Evolutionary conservation across 1,140 invertebrate genomes (phyloP).

Genomic region (Brachionus calyciflorus): DNA sequence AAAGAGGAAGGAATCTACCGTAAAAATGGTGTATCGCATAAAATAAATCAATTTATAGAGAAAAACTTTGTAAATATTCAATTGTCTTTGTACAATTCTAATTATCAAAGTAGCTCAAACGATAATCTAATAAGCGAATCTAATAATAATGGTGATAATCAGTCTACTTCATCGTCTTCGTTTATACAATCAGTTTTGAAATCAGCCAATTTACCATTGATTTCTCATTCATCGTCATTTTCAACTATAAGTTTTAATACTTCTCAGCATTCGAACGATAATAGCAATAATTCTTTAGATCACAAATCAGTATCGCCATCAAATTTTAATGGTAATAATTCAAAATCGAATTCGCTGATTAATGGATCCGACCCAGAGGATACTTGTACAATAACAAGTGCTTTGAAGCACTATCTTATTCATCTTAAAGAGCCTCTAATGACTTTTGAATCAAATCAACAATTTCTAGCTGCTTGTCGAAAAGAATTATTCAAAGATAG

Average conservation of each 20-base stretch:
- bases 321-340: neutral
- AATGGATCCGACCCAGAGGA: slow-evolving; percentile 21
- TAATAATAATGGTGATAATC: neutral
- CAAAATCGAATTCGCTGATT: neutral
- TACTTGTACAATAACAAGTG: slow-evolving; percentile 41
- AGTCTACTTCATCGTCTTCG: neutral
- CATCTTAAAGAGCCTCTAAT: slow-evolving; percentile 41
- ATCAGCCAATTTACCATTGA: slow-evolving; percentile 4
- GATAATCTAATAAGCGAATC: neutral
- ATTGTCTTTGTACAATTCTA: neutral
- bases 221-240: slow-evolving; percentile 29
- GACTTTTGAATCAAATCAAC: slow-evolving; percentile 43
- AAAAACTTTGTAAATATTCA: slow-evolving; percentile 26
- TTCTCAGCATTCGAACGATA: slow-evolving; percentile 29
- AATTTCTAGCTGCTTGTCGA: slow-evolving; percentile 39
- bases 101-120: neutral
- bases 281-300: neutral
- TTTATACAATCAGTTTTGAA: slow-evolving; percentile 3
- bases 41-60: slow-evolving; percentile 36
- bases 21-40: slow-evolving; percentile 41
- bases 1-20: slow-evolving; percentile 44
- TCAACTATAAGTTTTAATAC: neutral
- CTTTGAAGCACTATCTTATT: slow-evolving; percentile 41
- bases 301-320: neutral
- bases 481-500: slow-evolving; percentile 17